Evolutionary conservation across 2,888 invertebrate species (phyloP).

Genomic region (Tetragonisca angustula): DNA sequence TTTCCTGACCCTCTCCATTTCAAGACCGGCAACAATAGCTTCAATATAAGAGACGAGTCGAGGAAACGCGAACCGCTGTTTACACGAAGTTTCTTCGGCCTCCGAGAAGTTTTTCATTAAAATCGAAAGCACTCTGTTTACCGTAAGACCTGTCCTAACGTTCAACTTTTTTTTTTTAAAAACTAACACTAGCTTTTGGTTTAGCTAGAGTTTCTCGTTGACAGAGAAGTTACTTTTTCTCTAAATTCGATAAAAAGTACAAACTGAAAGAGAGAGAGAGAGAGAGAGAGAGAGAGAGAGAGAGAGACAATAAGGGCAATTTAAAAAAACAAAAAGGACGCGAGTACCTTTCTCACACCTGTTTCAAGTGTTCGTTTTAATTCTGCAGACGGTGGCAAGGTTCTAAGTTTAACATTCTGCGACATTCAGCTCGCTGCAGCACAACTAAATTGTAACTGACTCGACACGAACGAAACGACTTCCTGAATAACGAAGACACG

Average conservation of each 20-base stretch:
- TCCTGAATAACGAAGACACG: conserved; percentile 6
- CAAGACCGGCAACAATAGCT: too few relatives aligned
- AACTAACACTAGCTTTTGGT: background rate
- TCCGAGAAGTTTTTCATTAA: conserved; percentile 13
- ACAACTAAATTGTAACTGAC: conserved; percentile 10
- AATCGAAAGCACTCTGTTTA: conserved; percentile 18
- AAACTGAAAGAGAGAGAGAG: too few relatives aligned
- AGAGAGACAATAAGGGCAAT: too few relatives aligned
- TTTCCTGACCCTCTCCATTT: background rate
- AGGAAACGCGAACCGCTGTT: conserved; percentile 1
- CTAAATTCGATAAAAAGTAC: background rate
- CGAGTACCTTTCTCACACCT: background rate
- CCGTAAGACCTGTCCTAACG: conserved; percentile 2
- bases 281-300: too few relatives aligned
- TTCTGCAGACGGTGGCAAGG: background rate
- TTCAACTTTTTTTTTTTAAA: background rate
- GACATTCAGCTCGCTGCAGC: background rate
- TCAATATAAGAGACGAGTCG: background rate
- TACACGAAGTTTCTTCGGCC: background rate
- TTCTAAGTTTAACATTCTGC: conserved; percentile 8
- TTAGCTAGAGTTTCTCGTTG: background rate
- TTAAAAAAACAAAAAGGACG: background rate
- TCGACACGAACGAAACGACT: conserved; percentile 3
- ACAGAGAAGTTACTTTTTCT: background rate
- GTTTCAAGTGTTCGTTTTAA: background rate